Conservation (phyloP, 92 coral and sea anemone species). For the Zoanthus sansibaricus region DNA sequence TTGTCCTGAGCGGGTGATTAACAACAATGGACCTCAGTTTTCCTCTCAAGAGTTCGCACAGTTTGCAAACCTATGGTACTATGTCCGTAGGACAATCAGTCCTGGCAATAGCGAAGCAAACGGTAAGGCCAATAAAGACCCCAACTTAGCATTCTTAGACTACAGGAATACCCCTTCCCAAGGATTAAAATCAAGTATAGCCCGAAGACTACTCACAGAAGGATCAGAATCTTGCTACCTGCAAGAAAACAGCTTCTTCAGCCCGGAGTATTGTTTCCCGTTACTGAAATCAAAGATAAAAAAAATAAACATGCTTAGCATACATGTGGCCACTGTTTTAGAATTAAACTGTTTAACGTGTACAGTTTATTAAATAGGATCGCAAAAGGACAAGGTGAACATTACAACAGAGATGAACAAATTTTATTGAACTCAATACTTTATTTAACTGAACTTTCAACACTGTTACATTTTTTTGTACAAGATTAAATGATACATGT, state of each 20-base stretch:
- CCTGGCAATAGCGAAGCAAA: conserved; percentile 60
- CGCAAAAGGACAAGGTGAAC: too few species aligned
- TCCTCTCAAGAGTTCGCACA: conserved; percentile 13
- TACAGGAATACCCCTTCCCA: conserved; percentile 54
- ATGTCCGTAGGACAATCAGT: conserved; percentile 51
- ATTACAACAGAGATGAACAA: too few species aligned
- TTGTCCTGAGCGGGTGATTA: conserved; percentile 43
- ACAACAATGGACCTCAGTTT: conserved; percentile 56
- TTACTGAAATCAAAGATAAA: background rate
- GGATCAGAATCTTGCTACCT: conserved; percentile 34
- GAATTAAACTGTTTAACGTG: too few species aligned
- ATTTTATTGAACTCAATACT: too few species aligned
- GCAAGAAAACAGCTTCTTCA: background rate
- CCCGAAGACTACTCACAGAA: too few species aligned
- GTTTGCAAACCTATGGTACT: conserved; percentile 53
- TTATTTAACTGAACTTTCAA: too few species aligned
- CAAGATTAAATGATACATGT: too few species aligned
- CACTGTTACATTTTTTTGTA: too few species aligned
- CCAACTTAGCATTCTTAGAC: background rate
- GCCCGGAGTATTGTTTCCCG: background rate
- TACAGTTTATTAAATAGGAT: too few species aligned
- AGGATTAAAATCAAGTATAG: conserved; percentile 17
- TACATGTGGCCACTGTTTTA: too few species aligned
- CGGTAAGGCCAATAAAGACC: conserved; percentile 52
- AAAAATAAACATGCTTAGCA: background rate